Conservation (phyloP, 2,113 vertebrate species). For the Catharus bicknelli region DNA sequence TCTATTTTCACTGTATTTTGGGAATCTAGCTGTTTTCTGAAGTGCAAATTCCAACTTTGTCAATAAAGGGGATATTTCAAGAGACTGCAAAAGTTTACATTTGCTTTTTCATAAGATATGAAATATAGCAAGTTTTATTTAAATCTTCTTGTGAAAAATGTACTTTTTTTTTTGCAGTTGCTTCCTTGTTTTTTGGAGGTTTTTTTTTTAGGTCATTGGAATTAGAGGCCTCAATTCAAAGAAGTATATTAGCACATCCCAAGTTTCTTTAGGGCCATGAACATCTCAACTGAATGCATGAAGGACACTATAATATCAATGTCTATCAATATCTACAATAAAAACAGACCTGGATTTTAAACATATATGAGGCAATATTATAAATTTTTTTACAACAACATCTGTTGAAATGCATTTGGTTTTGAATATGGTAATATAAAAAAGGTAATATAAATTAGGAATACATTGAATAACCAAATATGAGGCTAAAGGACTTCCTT, state of each 20-base stretch:
- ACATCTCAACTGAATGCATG: neutral
- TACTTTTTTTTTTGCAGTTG: neutral
- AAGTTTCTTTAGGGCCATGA: neutral
- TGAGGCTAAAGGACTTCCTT: neutral
- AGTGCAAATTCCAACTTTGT: neutral
- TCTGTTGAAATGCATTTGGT: neutral
- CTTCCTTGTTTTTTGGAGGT: neutral
- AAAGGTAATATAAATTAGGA: neutral
- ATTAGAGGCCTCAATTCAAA: neutral
- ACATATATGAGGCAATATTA: neutral
- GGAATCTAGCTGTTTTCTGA: neutral
- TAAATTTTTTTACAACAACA: neutral
- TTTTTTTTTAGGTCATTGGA: rapidly evolving
- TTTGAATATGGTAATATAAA: neutral
- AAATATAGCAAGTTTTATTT: neutral
- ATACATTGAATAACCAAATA: neutral
- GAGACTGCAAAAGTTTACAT: neutral
- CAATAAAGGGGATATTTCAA: neutral
- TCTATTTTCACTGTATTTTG: neutral
- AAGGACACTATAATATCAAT: neutral
- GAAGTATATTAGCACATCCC: neutral
- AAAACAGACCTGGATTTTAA: neutral
- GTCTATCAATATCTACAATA: neutral
- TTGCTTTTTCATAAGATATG: neutral
- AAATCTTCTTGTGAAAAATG: neutral